Base-by-base conservation (phyloP, 1,140 invertebrate species). In the Philotrypesis tridentata region DNA sequence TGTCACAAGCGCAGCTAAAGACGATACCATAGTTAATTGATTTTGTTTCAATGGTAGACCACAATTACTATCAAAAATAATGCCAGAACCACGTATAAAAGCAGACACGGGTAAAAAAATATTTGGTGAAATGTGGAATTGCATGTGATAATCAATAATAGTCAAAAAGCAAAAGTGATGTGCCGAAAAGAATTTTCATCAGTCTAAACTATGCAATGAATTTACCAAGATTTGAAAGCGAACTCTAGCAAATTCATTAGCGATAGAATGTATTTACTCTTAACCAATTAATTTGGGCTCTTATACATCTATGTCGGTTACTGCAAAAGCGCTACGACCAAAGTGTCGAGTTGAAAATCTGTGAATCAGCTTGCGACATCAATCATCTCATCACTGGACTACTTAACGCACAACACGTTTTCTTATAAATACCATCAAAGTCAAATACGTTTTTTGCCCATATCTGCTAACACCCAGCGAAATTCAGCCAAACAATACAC, bases 381-480 rank as follows among this genome's bases (percentile, higher is more conserved):
- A 73, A 27, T 73, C 27, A 73, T 48, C 60, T 37, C 33, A 65
- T 31, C 33, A 65, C 60, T 76, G 1, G 8, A 33, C 43, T 70
- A 40, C 37, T 68, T 78, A 70, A 37, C 37, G 63, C 40, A 78
- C 65, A 68, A 29, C n/a, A 11, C 25, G 37, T 27, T 17, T 48
- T 31, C 40, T 55, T 55, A 55, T 55, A 55, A 55, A 55, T 55
- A 55, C n/a, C 48, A 55, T 55, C 48, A 55, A 55, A 55, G 6
- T 55, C 48, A 21, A 72, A 75, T 71, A 79, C 27, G n/a, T 72
- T 63, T 70, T n/a, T 61, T n/a, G 80, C 43, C 63, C 80, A 67
- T 60, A 76, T 81, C 43, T 77, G 74, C 80, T 77, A 77, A 77
- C 63, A 43, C 48, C 14, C 71, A 70, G 73, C 80, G n/a, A 76